Base-by-base conservation (phyloP, 2,113 vertebrate genomes). In the Pluvialis apricaria region DNA sequence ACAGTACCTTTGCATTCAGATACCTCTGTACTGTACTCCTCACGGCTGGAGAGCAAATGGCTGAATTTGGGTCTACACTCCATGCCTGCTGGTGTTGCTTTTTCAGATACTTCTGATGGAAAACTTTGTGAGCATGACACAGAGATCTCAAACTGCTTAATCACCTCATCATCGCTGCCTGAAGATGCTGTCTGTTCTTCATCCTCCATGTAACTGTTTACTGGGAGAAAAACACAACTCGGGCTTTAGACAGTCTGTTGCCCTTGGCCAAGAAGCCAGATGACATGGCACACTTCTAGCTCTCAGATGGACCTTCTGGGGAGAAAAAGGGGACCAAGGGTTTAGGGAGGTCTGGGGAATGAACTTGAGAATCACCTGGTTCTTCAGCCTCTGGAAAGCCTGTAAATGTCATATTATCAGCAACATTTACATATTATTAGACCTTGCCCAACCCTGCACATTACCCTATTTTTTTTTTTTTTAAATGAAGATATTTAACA, bases 131-230 rank as follows among this genome's bases (percentile, higher is more conserved):
- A 99, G 15, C 98, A 97, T 1, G 98, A 98, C 92, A 99, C 98
- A 1, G 98, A 99, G 91, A 98, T 98, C 97, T 99, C 98, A 94
- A 99, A 99, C 81, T 98, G 98, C 90, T 98, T 98, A 87, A 98
- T 98, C 88, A 99, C 91, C 78, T 99, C 98, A 5, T 98, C 98
- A 6, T 98, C 96, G 12, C 98, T 98, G 96, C 98, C 99, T 25
- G 99, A 98, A 38, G 98, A 98, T 52, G 97, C 98, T 72, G 93
- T 92, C n/a, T 90, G 95, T 4, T 98, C 97, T 28, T 98, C 98
- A 34, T 98, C 97, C 10, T 98, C 97, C 40, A 98, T 83, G 2
- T 98, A 98, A 92, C 98, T 98, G 92, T 97, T 98, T 83, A 98
- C 98, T 99, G 94, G 57, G 49, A 97, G 70, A 75, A 96, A 96